phyloP scores from a whole-genome alignment of 1,140 invertebrate species.

The Zaprionus taronus region DNA sequence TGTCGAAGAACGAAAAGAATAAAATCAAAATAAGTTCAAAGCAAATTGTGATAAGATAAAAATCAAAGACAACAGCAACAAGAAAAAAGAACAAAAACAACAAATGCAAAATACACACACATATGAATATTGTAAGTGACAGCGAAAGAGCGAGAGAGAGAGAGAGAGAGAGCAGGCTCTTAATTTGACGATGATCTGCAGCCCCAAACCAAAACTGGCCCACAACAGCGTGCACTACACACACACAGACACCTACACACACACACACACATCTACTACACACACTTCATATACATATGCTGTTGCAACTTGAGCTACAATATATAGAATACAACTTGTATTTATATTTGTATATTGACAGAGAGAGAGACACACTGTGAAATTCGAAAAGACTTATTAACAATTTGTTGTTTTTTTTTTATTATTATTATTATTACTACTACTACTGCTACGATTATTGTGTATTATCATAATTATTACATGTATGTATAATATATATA shows the following conservation, averaged over 20 bases:
- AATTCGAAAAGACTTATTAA: conserved; percentile 82
- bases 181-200: conserved; percentile 24
- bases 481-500: conserved; percentile 30
- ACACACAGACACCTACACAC: conserved; percentile 39
- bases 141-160: not conserved
- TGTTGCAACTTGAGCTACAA: conserved; percentile 65
- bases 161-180: conserved; percentile 38
- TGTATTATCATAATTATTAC: conserved; percentile 49
- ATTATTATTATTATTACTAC: conserved; percentile 57
- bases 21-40: conserved; percentile 35
- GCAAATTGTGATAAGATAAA: conserved; percentile 66
- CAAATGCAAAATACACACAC: conserved; percentile 9
- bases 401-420: conserved; percentile 73
- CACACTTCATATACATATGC: conserved; percentile 39
- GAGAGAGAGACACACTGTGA: conserved; percentile 79
- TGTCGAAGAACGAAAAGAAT: conserved; percentile 11
- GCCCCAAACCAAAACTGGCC: conserved; percentile 9
- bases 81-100: conserved; percentile 27
- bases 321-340: conserved; percentile 51
- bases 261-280: conserved; percentile 15
- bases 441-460: conserved; percentile 28
- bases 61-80: conserved; percentile 28
- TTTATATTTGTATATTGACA: conserved; percentile 60
- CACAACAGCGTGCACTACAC: conserved; percentile 18
- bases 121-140: not conserved